Evolutionary conservation across 2,113 vertebrate species (phyloP).

Genomic region (Eublepharis macularius): DNA sequence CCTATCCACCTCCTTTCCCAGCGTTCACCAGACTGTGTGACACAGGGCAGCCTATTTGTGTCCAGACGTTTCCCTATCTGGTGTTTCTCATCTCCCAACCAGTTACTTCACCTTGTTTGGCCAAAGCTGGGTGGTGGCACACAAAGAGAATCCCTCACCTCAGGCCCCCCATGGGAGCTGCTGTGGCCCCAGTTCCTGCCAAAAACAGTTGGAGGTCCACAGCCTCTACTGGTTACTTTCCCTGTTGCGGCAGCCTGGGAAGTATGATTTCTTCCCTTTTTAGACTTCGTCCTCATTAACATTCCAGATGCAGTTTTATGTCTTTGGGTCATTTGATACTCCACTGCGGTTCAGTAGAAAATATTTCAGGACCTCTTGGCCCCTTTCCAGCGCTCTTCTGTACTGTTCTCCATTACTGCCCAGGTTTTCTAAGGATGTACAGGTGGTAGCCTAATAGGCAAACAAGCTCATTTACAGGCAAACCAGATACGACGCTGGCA

Average conservation of each 20-base stretch:
- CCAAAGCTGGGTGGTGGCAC: background rate
- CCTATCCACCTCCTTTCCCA: too few species aligned
- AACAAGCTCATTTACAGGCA: background rate
- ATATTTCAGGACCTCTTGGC: background rate
- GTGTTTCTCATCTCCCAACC: background rate
- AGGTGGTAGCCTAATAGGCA: background rate
- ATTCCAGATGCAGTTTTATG: too few species aligned
- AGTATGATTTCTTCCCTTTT: too few species aligned
- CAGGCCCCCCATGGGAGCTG: background rate
- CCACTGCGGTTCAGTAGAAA: too few species aligned
- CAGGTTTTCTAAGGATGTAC: background rate
- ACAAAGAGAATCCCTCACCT: background rate
- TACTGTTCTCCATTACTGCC: background rate
- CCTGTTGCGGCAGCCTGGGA: too few species aligned
- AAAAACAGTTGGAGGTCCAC: too few species aligned
- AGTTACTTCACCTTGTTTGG: background rate
- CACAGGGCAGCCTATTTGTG: background rate
- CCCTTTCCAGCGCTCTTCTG: background rate
- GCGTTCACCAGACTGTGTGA: too few species aligned
- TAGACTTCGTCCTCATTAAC: too few species aligned
- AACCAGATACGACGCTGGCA: too few species aligned
- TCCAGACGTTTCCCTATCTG: background rate
- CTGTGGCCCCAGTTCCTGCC: background rate
- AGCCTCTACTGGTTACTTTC: too few species aligned
- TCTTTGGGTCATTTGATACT: too few species aligned